These are phyloP conservation scores for Nothoprocta pentlandii DNA, from an alignment of 2,113 vertebrate genomes.

Conservation along the genomic window DNA sequence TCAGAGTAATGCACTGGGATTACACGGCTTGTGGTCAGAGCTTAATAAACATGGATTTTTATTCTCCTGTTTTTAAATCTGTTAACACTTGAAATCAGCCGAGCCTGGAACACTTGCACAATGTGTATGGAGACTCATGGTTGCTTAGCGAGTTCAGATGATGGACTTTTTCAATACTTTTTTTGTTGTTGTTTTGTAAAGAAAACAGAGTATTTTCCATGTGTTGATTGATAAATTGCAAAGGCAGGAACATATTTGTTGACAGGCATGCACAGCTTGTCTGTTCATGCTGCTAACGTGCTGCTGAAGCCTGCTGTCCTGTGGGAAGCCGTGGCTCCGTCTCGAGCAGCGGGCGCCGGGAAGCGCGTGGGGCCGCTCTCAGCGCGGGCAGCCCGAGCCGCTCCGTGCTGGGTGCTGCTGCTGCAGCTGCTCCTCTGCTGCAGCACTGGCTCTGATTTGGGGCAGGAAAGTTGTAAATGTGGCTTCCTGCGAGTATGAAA, in stretches of 20 bases:
- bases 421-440: neutral
- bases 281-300: neutral
- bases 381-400: neutral
- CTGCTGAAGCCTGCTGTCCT: neutral
- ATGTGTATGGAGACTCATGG: neutral
- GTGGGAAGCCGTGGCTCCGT: neutral
- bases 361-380: neutral
- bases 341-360: neutral
- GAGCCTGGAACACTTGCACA: neutral
- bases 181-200: neutral
- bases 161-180: neutral
- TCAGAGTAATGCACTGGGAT: neutral
- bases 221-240: neutral
- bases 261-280: neutral
- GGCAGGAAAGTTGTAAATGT: neutral
- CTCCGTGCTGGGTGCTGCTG: neutral
- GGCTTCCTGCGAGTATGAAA: neutral
- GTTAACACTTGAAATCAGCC: constrained; percentile 25
- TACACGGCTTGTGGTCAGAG: neutral
- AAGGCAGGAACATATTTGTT: neutral
- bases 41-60: constrained; percentile 15
- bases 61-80: constrained; percentile 33
- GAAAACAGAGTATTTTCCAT: neutral
- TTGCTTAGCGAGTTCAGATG: neutral
- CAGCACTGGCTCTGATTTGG: neutral